phyloP scores from a whole-genome alignment of 2,797 vertebrate species.

The Alectoris magna region DNA sequence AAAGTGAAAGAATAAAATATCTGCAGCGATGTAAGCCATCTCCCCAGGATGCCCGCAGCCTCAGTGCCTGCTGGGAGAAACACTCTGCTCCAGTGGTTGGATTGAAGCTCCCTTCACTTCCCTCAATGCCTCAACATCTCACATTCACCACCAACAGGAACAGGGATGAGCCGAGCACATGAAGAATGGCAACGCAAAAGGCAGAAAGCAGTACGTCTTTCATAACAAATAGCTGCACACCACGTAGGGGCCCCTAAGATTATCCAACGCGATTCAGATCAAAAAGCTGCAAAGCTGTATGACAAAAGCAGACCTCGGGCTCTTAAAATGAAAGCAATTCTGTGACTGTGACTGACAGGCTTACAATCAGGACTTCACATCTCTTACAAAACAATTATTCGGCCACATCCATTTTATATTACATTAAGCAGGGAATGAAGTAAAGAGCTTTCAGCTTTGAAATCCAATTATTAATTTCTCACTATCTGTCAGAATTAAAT shows the following conservation, averaged over 20 bases:
- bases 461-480: conserved; percentile 54
- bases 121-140: conserved; percentile 33
- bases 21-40: conserved; percentile 16
- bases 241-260: not conserved
- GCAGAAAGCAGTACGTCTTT: not conserved
- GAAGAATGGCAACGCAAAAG: not conserved
- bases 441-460: conserved; percentile 16
- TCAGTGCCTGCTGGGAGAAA: not conserved
- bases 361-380: not conserved
- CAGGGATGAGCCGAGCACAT: conserved; percentile 19
- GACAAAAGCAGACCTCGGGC: conserved; percentile 15
- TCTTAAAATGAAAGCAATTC: conserved; percentile 35
- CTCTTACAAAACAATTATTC: conserved; percentile 41
- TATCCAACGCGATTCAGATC: not conserved
- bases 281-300: conserved; percentile 41
- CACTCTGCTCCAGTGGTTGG: not conserved
- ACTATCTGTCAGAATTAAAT: conserved; percentile 27
- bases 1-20: conserved; percentile 56
- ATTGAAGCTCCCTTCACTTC: conserved; percentile 20
- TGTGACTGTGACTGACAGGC: conserved; percentile 30
- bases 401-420: conserved; percentile 12
- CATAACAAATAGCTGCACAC: conserved; percentile 33
- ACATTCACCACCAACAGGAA: conserved; percentile 17
- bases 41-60: conserved; percentile 1
- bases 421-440: conserved; percentile 11